These are phyloP conservation scores for Limnephilus marmoratus DNA, from an alignment of 2,888 invertebrate species.

Conservation along the genomic window DNA sequence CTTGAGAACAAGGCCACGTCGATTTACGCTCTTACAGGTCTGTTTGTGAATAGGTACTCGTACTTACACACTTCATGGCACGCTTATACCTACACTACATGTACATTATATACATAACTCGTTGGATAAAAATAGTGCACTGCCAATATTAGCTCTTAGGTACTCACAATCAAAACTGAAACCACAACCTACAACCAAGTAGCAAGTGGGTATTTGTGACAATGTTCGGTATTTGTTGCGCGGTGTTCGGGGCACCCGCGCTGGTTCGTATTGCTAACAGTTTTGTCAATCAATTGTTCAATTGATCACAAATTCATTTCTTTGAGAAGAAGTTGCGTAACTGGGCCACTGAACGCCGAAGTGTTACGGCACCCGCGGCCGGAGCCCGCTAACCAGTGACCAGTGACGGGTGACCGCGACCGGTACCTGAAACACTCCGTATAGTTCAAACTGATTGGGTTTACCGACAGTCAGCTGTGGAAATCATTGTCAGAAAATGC, in stretches of 20 bases:
- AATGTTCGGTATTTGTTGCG: too few species aligned
- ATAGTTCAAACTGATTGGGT: not conserved
- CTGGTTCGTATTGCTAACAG: not conserved
- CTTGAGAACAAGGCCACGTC: not conserved
- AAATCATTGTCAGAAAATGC: not conserved
- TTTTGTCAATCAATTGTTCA: not conserved
- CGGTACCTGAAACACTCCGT: not conserved
- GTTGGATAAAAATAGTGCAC: too few species aligned
- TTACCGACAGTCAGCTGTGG: not conserved
- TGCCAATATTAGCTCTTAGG: too few species aligned
- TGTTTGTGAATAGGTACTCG: not conserved
- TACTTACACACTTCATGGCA: not conserved
- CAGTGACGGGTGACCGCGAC: not conserved
- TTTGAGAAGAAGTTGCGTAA: not conserved
- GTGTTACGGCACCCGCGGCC: not conserved
- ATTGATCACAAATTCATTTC: too few species aligned
- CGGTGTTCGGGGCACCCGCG: too few species aligned
- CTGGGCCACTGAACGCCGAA: not conserved
- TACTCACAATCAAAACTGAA: not conserved
- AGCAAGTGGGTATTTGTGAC: too few species aligned
- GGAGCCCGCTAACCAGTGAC: not conserved
- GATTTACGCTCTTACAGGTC: not conserved
- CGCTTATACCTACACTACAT: too few species aligned
- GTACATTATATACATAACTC: too few species aligned
- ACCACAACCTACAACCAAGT: not conserved